Evolutionary conservation across 2,888 invertebrate genomes (phyloP), one percentile per base, ranked within the genome.

Genomic region (Caradrina kadenii): DNA sequence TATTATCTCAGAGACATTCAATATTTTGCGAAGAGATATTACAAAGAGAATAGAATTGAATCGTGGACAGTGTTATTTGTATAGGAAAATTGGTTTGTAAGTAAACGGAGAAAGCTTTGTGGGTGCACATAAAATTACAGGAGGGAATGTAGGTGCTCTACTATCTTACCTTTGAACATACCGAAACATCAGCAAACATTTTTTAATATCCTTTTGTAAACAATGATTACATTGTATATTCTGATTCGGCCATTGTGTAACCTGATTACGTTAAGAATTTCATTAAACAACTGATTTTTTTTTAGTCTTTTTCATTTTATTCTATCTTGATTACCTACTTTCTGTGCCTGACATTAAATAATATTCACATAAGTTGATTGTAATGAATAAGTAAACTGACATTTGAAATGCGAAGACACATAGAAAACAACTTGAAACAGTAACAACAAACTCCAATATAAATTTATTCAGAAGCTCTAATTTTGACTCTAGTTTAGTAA

Each of bases 171-270:
- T 17, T 15, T 7, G 22, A 10, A 19, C 8, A n/a, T 48, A 54
- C 26, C n/a, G n/a, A 42, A 21, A 58, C 31, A 64, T 54, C 26
- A 11, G 63, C 67, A 69, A 76, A 66, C 54, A 60, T 50, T 71
- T n/a, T 76, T 65, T 55, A 42, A 55, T 59, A 73, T 63, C 65
- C 77, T 59, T 65, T 48, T 49, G 55, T 63, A 70, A 79, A 73
- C 73, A 73, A 52, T 58, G 67, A 70, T 76, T 69, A 76, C 55
- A 54, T 58, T 68, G 81, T 70, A 58, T 63, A 70, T 55, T 69
- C 62, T 69, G 63, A 68, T 76, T 74, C 48, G 49, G 63, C 39
- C n/a, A 63, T 61, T 76, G 39, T 39, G 73, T 82, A 79, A 79
- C 66, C 70, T 49, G 42, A 62, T 67, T 67, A 26, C 0, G 59